Conservation (phyloP, 2,113 vertebrate species). For the Ondatra zibethicus region DNA sequence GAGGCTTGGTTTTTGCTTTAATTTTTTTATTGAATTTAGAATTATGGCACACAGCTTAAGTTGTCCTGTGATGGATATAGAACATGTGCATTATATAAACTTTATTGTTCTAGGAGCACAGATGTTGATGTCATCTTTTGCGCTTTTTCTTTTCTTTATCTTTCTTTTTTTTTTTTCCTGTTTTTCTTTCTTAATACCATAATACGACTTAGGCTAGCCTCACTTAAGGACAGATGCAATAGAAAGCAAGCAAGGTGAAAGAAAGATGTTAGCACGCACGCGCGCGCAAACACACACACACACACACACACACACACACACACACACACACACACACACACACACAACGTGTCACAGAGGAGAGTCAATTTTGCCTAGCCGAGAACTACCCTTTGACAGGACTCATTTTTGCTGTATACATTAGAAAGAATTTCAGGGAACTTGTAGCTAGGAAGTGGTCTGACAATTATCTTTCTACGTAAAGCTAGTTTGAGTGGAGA, state of each 20-base stretch:
- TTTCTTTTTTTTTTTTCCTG: neutral
- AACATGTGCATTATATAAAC: neutral
- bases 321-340: neutral
- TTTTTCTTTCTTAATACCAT: neutral
- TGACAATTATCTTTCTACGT: constrained; percentile 22
- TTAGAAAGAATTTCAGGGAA: neutral
- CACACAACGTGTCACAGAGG: neutral
- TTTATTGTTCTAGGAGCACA: neutral
- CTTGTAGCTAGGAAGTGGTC: neutral
- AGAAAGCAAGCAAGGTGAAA: neutral
- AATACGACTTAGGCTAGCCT: neutral
- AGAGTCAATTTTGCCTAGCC: neutral
- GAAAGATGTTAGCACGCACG: neutral
- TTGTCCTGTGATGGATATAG: neutral
- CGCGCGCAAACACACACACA: no score
- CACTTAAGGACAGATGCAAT: neutral
- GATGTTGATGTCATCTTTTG: neutral
- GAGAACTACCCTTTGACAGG: neutral
- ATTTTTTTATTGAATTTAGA: neutral
- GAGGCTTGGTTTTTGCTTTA: no score
- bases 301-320: neutral
- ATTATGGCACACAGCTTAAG: neutral
- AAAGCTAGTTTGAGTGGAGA: neutral
- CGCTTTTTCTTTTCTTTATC: neutral
- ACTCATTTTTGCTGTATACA: neutral